Evolutionary conservation across 2,113 vertebrate species (phyloP).

Genomic region (Platichthys flesus): DNA sequence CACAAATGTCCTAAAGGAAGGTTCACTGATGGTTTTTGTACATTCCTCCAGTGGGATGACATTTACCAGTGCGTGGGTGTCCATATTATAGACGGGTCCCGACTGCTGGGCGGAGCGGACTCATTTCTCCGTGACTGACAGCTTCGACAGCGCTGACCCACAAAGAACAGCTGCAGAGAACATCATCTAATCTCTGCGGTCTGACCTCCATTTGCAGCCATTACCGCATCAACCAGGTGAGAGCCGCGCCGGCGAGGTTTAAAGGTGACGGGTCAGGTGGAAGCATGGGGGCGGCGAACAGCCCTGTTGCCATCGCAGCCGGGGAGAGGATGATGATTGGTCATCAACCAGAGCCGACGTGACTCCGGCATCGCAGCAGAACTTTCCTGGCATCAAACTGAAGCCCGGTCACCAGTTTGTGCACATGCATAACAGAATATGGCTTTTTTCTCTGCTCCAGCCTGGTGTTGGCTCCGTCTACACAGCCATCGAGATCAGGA

Average conservation of each 20-base stretch:
- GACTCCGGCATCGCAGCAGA: neutral
- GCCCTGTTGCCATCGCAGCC: conserved; percentile 35
- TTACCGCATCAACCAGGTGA: conserved; percentile 57
- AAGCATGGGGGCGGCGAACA: conserved; percentile 8
- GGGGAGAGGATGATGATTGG: neutral
- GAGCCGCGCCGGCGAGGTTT: neutral
- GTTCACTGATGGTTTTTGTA: conserved; percentile 9
- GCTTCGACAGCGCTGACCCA: conserved; percentile 48
- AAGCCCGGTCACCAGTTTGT: neutral
- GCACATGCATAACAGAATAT: too few species aligned
- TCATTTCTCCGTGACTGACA: conserved; percentile 31
- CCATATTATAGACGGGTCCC: conserved; percentile 27
- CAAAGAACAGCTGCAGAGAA: conserved; percentile 55
- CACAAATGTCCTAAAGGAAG: too few species aligned
- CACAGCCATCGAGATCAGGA: too few species aligned
- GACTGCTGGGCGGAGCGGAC: conserved; percentile 25
- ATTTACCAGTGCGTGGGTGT: conserved; percentile 52
- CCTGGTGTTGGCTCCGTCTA: too few species aligned
- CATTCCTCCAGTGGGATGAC: conserved; percentile 32
- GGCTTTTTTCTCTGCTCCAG: too few species aligned
- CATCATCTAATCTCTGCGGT: conserved; percentile 51
- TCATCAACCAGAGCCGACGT: neutral
- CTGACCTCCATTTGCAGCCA: conserved; percentile 60
- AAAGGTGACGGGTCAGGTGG: conserved; percentile 4
- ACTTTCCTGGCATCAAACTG: conserved; percentile 4